A percentile compares a stretch with the other conserved stretches of the same genome.
phyloP scores from a whole-genome alignment of 2,797 vertebrate genomes.

The Hemitrygon akajei region DNA sequence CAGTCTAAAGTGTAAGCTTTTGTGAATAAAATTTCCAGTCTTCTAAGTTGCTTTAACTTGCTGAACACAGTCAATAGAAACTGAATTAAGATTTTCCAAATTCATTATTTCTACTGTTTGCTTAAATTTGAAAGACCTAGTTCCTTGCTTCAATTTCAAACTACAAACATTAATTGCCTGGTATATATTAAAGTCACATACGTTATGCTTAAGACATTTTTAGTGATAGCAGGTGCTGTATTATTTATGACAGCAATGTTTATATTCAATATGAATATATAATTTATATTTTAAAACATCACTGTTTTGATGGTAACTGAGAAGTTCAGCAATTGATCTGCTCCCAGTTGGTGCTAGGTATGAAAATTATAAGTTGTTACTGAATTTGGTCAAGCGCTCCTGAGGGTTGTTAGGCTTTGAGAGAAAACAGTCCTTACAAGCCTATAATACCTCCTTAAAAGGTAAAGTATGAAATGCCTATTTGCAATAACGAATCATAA shows the following conservation, averaged over 20 bases:
- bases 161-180: not conserved
- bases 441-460: not conserved
- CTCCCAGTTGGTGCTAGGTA: not conserved
- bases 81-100: not conserved
- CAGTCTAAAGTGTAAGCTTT: not conserved
- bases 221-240: not conserved
- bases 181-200: not conserved
- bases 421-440: not conserved
- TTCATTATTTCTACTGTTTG: not conserved
- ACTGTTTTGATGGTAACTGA: not conserved
- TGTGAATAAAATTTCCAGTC: not conserved
- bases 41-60: not conserved
- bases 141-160: not conserved
- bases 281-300: not conserved
- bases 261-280: not conserved
- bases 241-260: not conserved
- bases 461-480: not conserved
- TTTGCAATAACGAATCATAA: not conserved
- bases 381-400: not conserved
- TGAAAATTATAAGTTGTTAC: not conserved
- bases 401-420: not conserved
- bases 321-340: not conserved
- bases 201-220: not conserved
- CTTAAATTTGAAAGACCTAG: not conserved
- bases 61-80: not conserved